phyloP scores from a whole-genome alignment of 2,113 vertebrate genomes.

The Cavia aperea region DNA sequence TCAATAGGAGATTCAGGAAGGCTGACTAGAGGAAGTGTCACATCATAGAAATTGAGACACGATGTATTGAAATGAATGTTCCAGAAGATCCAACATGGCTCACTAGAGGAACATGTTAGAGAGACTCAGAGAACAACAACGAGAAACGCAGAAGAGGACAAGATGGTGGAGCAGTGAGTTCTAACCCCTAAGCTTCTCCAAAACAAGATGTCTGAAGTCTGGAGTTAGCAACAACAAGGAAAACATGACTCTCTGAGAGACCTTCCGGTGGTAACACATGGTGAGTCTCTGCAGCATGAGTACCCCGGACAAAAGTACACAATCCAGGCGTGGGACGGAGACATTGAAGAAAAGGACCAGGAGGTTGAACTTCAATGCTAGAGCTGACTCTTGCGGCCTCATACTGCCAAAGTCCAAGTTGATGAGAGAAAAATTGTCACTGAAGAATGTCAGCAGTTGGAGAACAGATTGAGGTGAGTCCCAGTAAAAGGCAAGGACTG shows the following conservation, averaged over 20 bases:
- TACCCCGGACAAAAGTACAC: not conserved
- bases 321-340: not conserved
- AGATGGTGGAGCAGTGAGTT: not conserved
- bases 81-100: not conserved
- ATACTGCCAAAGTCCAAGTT: not conserved
- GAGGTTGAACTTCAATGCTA: not conserved
- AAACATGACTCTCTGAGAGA: not conserved
- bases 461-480: not conserved
- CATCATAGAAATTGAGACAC: not conserved
- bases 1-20: not conserved
- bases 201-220: not conserved
- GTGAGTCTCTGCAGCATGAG: not conserved
- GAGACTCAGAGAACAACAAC: not conserved
- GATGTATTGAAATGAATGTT: not conserved
- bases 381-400: not conserved
- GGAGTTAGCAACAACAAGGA: not conserved
- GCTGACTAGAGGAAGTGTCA: not conserved
- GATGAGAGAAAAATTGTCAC: not conserved
- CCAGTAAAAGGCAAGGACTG: not conserved
- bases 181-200: not conserved
- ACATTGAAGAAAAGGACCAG: not conserved
- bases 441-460: not conserved
- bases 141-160: not conserved
- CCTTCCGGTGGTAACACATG: not conserved
- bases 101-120: not conserved